These are phyloP conservation scores for Prietella phreatophila DNA, from an alignment of 2,113 vertebrate species.

Conservation along the genomic window DNA sequence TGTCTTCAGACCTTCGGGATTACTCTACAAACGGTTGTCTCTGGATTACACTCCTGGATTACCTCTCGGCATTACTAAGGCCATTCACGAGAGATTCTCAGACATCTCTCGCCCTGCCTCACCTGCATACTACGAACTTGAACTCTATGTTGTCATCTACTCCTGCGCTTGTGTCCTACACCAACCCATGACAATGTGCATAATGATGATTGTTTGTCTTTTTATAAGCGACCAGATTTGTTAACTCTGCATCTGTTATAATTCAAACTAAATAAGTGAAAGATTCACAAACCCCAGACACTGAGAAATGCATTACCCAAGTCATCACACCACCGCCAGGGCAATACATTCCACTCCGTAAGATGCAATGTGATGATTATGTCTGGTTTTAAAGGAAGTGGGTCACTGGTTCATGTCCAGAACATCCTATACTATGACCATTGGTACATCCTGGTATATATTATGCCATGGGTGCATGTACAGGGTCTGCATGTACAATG, in stretches of 20 bases:
- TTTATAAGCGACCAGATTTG: background rate
- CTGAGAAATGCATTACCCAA: background rate
- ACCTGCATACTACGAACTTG: too few relatives aligned
- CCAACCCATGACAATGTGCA: too few relatives aligned
- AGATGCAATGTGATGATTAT: conserved; percentile 65
- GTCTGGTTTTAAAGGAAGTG: conserved; percentile 58
- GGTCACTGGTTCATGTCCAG: conserved; percentile 55
- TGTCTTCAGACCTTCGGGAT: too few relatives aligned
- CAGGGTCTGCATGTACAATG: background rate
- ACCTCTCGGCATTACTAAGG: too few relatives aligned
- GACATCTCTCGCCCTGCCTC: too few relatives aligned
- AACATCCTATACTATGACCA: background rate
- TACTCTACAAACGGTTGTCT: too few relatives aligned
- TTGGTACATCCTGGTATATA: background rate
- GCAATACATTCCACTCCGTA: conserved; percentile 53
- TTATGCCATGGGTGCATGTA: background rate
- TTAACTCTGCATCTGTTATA: conserved; percentile 6
- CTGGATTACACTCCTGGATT: too few relatives aligned
- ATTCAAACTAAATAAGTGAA: background rate
- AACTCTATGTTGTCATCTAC: too few relatives aligned
- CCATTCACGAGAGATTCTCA: too few relatives aligned
- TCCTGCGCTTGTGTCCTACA: too few relatives aligned
- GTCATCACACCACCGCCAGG: background rate
- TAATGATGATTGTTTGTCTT: background rate
- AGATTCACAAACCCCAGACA: background rate